Evolutionary conservation across 2,888 invertebrate genomes (phyloP), one percentile per base, ranked within the genome.

Genomic region (Tiliacea citrago): DNA sequence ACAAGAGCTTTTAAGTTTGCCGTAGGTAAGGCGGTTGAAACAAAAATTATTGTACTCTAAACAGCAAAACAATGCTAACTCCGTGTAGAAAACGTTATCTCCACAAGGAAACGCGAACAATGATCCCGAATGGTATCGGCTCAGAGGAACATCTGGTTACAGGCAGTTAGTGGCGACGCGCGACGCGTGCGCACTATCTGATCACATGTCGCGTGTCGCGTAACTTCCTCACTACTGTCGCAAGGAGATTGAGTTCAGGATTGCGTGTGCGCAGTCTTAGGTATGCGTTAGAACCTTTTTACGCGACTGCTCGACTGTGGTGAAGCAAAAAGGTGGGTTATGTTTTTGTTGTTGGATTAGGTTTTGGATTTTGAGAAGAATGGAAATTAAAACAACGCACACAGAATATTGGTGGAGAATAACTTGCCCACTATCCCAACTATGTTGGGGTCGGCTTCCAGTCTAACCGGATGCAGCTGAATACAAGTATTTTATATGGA

Each of bases 151-250:
- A 82, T 82, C 82, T 77, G 69, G 82, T 82, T 81, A 84, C 84
- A 73, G 69, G 82, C 77, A 81, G 84, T 81, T 77, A 84, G 69
- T 12, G 72, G 70, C 77, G 83, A 76, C 85, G 86, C 84, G 86
- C 84, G 82, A 79, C 86, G 86, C 86, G 88, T 86, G 85, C 81
- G 79, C 78, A 53, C 47, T 74, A 87, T 87, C 87, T 78, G 87
- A 87, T 87, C 88, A 86, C 88, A 85, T 80, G 83, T 86, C 86
- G 71, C 61, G 49, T 73, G 80, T 82, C 83, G 63, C 58, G 83
- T 51, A 70, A 66, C 77, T 79, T 70, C 65, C 73, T 67, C 61
- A 62, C 85, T 73, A 75, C 72, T 80, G 84, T 79, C 84, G 83
- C 74, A 47, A 67, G 55, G 21, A 85, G 68, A 82, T 83, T 79